Percentiles rank a stretch among this genome's conserved stretches.
Evolutionary conservation across 2,113 vertebrate genomes (phyloP).

Genomic region (Crotalus helleri): DNA sequence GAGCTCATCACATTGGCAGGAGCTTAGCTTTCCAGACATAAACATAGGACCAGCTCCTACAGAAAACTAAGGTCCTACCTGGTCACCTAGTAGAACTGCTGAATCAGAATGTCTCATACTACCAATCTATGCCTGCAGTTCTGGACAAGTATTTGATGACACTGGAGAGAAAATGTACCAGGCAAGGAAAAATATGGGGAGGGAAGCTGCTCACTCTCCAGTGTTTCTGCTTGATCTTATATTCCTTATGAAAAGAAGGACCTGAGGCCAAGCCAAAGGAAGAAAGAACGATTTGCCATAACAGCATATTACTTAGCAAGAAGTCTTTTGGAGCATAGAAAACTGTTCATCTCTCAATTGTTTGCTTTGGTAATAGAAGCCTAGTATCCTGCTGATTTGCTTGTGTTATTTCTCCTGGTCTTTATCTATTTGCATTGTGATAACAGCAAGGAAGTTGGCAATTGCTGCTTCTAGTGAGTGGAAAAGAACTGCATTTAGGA

Average conservation of each 20-base stretch:
- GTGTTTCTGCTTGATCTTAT: background rate
- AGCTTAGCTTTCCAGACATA: background rate
- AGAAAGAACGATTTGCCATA: background rate
- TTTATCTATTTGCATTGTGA: background rate
- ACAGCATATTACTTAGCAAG: background rate
- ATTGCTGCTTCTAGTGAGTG: background rate
- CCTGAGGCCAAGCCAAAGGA: background rate
- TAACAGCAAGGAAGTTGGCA: background rate
- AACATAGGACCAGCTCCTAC: background rate
- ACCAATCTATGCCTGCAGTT: background rate
- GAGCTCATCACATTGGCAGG: background rate
- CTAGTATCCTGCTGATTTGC: background rate
- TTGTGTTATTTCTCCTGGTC: background rate
- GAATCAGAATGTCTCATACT: background rate
- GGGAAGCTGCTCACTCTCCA: background rate
- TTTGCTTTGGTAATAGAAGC: background rate
- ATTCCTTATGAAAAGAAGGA: background rate
- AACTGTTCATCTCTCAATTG: background rate
- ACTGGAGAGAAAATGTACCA: background rate
- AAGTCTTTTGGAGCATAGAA: background rate
- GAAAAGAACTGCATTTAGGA: background rate
- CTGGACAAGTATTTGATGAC: background rate
- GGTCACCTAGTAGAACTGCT: background rate
- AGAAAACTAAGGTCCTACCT: background rate
- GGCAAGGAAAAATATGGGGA: background rate